Evolutionary conservation across 2,797 vertebrate species (phyloP).

Genomic region (Brachymystax lenok): DNA sequence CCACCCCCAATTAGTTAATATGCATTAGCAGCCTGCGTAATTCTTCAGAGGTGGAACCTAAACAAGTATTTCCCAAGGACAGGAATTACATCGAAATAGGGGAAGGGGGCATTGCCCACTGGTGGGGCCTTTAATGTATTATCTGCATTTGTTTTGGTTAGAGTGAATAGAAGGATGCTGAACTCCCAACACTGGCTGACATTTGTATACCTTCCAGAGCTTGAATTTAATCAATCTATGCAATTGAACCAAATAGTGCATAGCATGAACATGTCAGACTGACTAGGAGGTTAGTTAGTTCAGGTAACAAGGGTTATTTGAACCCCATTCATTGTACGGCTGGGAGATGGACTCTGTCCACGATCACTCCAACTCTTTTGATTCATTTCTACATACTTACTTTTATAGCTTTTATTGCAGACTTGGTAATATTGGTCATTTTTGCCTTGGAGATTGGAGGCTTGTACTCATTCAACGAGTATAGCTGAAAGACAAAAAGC

Average conservation of each 20-base stretch:
- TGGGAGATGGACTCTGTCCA: neutral
- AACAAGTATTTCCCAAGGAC: too few relatives aligned
- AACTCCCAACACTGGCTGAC: too few relatives aligned
- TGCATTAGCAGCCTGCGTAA: too few relatives aligned
- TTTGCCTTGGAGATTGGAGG: conserved; percentile 99
- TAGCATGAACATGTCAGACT: neutral
- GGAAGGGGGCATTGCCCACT: too few relatives aligned
- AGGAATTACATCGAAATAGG: too few relatives aligned
- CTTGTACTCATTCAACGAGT: conserved; percentile 99
- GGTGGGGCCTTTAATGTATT: too few relatives aligned
- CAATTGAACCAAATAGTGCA: neutral
- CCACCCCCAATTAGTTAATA: too few relatives aligned
- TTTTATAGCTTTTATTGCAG: conserved; percentile 99
- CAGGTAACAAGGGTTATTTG: neutral
- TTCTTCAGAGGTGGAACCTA: too few relatives aligned
- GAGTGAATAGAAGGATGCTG: too few relatives aligned
- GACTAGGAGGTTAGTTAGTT: neutral
- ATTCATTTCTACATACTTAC: conserved; percentile 79
- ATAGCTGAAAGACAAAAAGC: conserved; percentile 79
- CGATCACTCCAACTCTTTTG: conserved; percentile 8
- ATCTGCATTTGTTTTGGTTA: too few relatives aligned
- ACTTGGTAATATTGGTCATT: conserved; percentile 99
- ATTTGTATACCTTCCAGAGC: too few relatives aligned
- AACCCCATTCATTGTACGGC: neutral
- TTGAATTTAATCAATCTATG: too few relatives aligned